Evolutionary conservation across 1,140 invertebrate species (phyloP), one percentile per base, ranked within the genome.

Genomic region (Calliopsis andreniformis): DNA sequence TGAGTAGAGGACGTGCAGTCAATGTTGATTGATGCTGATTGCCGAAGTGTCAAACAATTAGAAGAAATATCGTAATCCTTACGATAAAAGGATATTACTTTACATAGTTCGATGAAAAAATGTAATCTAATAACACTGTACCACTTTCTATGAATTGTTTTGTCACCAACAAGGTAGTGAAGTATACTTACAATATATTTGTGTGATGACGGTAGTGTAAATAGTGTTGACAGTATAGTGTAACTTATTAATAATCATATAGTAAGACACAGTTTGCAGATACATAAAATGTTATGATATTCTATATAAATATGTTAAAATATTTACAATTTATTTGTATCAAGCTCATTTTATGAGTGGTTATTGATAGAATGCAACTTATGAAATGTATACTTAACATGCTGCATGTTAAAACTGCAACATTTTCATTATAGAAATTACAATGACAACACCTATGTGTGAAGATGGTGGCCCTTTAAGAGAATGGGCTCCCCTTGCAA

Each of bases 401-500:
- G 32, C 28, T 53, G 45, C 28, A 28, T 49, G n/a, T n/a, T n/a
- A 20, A 25, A 51, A 59, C 18, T 2, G 56, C 25, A 25, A 58
- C 39, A 8, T 84, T 79, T 20, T 76, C 12, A 30, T 43, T 32
- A 3, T 28, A 82, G 75, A n/a, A 71, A 6, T 71, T 32, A 78
- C 7, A 71, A 92, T 92, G 90, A 87, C 89, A 72, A 91, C 89
- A 59, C 89, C 90, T n/a, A 91, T 89, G 87, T 87, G 92, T 45
- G 93, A 94, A 66, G 94, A 94, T 80, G 93, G 94, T 83, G 94
- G 93, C 53, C 92, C 94, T 73, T 91, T 97, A 23, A 93, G 94
- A 82, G 97, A 98, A 93, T 97, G 96, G 96, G 94, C 95, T 23
- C 96, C 96, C 8, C 93, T 97, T 79, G 95, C 95, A n/a, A 93